Evolutionary conservation across 2,888 invertebrate genomes (phyloP).

Genomic region (Micoletzkya japonica): DNA sequence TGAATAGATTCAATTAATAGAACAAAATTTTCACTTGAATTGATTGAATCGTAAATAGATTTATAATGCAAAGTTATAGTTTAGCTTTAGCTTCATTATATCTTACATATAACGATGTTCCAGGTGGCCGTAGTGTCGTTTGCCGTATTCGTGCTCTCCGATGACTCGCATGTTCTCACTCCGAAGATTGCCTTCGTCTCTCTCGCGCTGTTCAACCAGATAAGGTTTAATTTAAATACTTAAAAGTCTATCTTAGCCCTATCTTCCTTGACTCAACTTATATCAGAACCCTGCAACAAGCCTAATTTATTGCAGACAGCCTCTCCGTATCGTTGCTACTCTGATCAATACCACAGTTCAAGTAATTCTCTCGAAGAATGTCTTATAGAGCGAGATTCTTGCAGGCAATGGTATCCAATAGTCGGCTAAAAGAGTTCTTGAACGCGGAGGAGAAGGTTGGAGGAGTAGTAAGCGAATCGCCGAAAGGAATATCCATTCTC

Average conservation of each 20-base stretch:
- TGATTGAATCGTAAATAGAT: too few species aligned
- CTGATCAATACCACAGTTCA: constrained; percentile 56
- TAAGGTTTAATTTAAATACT: constrained; percentile 8
- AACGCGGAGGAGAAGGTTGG: constrained; percentile 39
- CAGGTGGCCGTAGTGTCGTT: constrained; percentile 80
- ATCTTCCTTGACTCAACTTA: too few species aligned
- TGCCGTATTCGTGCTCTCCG: constrained; percentile 76
- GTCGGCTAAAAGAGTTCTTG: constrained; percentile 55
- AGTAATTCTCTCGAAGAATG: constrained; percentile 27
- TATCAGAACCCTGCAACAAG: constrained; percentile 18
- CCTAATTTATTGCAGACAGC: constrained; percentile 33
- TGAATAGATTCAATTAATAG: too few species aligned
- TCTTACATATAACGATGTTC: too few species aligned
- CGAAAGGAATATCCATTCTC: too few species aligned
- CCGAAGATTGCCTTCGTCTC: constrained; percentile 66
- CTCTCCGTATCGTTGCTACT: constrained; percentile 55
- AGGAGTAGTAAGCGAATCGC: constrained; percentile 34
- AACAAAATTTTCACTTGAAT: too few species aligned
- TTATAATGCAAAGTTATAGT: too few species aligned
- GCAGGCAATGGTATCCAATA: constrained; percentile 53
- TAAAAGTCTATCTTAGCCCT: too few species aligned
- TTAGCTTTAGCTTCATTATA: too few species aligned
- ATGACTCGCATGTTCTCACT: constrained; percentile 74
- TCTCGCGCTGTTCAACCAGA: constrained; percentile 52
- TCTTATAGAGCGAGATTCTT: too few species aligned